Conservation (phyloP, 2,888 invertebrate genomes). For the Tenthredo notha region DNA sequence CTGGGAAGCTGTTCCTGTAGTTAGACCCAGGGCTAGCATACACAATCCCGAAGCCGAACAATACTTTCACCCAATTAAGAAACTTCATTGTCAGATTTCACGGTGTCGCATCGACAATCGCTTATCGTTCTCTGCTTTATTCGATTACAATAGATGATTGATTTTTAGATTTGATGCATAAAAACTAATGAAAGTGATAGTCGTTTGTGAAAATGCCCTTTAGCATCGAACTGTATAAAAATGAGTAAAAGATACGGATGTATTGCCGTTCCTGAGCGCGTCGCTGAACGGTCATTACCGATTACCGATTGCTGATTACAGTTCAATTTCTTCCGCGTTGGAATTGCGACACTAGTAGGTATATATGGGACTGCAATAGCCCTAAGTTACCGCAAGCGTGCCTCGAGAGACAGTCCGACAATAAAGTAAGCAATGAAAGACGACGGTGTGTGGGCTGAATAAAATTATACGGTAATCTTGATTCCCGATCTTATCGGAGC, state of each 20-base stretch:
- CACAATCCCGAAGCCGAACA: slow-evolving; percentile 63
- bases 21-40: slow-evolving; percentile 8
- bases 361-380: background rate
- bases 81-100: slow-evolving; percentile 62
- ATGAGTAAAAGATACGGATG: background rate
- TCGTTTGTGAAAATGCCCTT: background rate
- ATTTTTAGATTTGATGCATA: background rate
- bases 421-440: slow-evolving; percentile 44
- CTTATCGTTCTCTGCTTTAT: background rate
- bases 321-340: slow-evolving; percentile 50
- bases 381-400: background rate
- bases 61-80: slow-evolving; percentile 68
- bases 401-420: slow-evolving; percentile 7
- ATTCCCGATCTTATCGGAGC: slow-evolving; percentile 43
- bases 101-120: background rate
- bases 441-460: slow-evolving; percentile 47
- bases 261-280: background rate
- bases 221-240: background rate
- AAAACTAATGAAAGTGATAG: background rate
- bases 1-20: slow-evolving; percentile 59
- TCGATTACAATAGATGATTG: background rate
- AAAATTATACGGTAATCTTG: slow-evolving; percentile 44
- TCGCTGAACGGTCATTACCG: slow-evolving; percentile 44
- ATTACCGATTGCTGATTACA: slow-evolving; percentile 41
- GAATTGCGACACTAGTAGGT: slow-evolving; percentile 2